Evolutionary conservation across 1,140 invertebrate genomes (phyloP).

Genomic region (Varroa destructor): DNA sequence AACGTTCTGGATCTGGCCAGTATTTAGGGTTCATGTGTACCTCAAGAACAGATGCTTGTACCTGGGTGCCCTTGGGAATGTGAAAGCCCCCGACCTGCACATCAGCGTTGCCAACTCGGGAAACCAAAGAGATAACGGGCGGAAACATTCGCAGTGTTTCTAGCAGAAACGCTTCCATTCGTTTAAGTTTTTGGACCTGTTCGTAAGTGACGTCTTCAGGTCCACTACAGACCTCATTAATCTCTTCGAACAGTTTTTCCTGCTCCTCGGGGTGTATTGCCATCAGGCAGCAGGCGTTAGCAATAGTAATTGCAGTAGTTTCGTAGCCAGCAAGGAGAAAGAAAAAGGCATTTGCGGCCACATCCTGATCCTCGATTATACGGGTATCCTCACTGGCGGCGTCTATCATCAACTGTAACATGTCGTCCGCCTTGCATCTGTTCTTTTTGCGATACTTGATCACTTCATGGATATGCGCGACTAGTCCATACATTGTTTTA

Average conservation of each 20-base stretch:
- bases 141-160: slow-evolving; percentile 37
- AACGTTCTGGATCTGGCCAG: slow-evolving; percentile 41
- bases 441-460: slow-evolving; percentile 31
- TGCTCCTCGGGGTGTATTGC: slow-evolving; percentile 42
- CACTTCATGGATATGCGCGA: slow-evolving; percentile 37
- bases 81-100: slow-evolving; percentile 39
- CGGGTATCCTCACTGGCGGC: slow-evolving; percentile 21
- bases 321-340: slow-evolving; percentile 45
- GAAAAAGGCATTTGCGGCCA: slow-evolving; percentile 38
- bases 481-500: slow-evolving; percentile 39
- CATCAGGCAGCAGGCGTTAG: slow-evolving; percentile 40
- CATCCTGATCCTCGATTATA: slow-evolving; percentile 35
- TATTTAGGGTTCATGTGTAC: slow-evolving; percentile 41
- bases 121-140: slow-evolving; percentile 34
- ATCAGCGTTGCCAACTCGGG: slow-evolving; percentile 31
- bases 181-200: slow-evolving; percentile 13
- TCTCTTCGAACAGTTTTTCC: slow-evolving; percentile 40
- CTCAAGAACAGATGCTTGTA: slow-evolving; percentile 39
- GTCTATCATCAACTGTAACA: slow-evolving; percentile 36
- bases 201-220: background rate
- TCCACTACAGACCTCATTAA: slow-evolving; percentile 31
- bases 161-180: slow-evolving; percentile 29
- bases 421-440: slow-evolving; percentile 28
- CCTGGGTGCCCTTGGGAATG: slow-evolving; percentile 39
- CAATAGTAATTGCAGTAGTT: slow-evolving; percentile 41